These are phyloP conservation scores for Ciconia nigra DNA, from an alignment of 2,797 vertebrate species.

Conservation along the genomic window DNA sequence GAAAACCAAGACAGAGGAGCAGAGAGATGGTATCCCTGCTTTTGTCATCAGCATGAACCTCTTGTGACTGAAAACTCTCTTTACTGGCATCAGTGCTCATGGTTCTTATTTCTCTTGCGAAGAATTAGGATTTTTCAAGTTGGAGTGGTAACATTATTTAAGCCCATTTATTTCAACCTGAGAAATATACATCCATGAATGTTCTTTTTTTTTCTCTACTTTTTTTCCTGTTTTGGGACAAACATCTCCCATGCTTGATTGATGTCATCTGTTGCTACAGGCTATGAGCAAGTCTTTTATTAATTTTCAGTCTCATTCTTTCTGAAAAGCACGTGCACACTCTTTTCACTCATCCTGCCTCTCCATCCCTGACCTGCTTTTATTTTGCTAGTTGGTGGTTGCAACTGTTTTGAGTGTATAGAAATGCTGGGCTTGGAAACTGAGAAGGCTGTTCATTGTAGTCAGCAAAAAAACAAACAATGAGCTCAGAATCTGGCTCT, in stretches of 20 bases:
- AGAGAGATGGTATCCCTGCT: neutral
- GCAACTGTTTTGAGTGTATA: slow-evolving; percentile 48
- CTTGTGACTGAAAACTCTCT: neutral
- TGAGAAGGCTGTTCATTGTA: slow-evolving; percentile 28
- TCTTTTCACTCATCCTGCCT: slow-evolving; percentile 14
- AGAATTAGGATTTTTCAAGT: neutral
- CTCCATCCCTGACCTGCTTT: neutral
- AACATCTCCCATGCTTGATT: neutral
- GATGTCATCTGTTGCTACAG: slow-evolving; percentile 8
- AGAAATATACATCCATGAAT: neutral
- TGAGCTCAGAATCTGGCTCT: slow-evolving; percentile 69
- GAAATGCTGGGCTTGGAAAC: slow-evolving; percentile 63
- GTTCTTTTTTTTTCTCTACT: neutral
- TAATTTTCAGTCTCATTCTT: slow-evolving; percentile 23
- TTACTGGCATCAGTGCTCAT: neutral
- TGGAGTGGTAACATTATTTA: neutral
- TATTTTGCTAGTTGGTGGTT: slow-evolving; percentile 37
- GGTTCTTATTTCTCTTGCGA: neutral
- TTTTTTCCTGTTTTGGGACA: neutral
- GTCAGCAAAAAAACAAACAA: slow-evolving; percentile 72
- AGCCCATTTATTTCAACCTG: neutral
- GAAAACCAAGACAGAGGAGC: neutral
- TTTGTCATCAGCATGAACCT: neutral
- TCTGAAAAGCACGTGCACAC: neutral
- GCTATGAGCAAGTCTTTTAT: neutral